These are phyloP conservation scores for Candoia aspera DNA, from an alignment of 2,113 vertebrate genomes.

Conservation along the genomic window DNA sequence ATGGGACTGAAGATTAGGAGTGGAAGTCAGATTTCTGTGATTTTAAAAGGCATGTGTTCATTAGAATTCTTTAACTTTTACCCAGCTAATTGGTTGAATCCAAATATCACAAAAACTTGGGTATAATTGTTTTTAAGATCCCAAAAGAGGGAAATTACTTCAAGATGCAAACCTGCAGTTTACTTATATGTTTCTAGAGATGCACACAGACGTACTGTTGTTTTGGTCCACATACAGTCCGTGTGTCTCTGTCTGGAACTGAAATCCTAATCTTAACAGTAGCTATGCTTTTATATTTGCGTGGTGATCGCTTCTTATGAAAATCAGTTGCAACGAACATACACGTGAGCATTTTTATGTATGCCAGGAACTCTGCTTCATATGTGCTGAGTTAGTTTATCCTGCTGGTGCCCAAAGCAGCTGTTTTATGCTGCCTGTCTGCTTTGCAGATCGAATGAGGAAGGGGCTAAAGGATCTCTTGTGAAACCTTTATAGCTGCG, in stretches of 20 bases:
- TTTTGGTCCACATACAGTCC: no score
- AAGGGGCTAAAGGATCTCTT: background rate
- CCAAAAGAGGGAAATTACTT: background rate
- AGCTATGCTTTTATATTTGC: background rate
- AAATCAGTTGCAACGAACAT: background rate
- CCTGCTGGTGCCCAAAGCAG: conserved; percentile 8
- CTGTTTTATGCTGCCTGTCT: background rate
- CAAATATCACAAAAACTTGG: background rate
- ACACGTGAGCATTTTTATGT: background rate
- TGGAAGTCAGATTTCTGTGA: background rate
- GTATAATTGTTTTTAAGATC: background rate
- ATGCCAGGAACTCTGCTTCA: background rate
- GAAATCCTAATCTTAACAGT: background rate
- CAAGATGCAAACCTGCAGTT: background rate
- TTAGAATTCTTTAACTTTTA: background rate
- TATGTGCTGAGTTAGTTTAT: conserved; percentile 39
- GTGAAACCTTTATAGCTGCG: background rate
- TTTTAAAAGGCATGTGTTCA: background rate
- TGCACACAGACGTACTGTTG: background rate
- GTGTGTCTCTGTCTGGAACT: background rate
- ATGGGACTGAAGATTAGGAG: background rate
- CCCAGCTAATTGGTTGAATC: background rate
- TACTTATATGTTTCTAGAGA: background rate
- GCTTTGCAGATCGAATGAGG: background rate
- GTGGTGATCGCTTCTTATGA: background rate